A percentile compares a stretch with the other conserved stretches of the same genome.
Conservation (phyloP, 2,888 invertebrate species). For the Phytoseiulus persimilis region DNA sequence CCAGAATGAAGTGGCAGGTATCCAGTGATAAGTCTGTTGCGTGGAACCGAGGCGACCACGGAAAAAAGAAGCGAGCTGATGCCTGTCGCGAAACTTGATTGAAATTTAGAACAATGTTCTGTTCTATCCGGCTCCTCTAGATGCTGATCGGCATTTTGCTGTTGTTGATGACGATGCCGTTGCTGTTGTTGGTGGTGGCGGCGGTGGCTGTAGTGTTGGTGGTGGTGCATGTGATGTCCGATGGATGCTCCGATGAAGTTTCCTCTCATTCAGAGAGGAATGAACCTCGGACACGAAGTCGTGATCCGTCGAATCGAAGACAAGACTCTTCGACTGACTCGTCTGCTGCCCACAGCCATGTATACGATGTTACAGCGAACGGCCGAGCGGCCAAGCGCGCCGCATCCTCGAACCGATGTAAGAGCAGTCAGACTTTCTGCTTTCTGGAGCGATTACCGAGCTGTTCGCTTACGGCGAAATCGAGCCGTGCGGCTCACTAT, state of each 20-base stretch:
- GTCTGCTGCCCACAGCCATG: neutral
- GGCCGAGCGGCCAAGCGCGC: neutral
- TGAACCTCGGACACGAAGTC: constrained; percentile 5
- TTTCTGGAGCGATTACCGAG: neutral
- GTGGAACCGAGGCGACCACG: neutral
- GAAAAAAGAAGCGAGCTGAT: neutral
- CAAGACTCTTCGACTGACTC: neutral
- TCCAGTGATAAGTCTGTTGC: neutral
- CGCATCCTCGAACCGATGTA: neutral
- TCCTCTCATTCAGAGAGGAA: constrained; percentile 5
- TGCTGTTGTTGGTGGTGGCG: neutral
- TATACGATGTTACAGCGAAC: neutral
- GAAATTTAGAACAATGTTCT: neutral
- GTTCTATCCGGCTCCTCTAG: neutral
- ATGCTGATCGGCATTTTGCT: neutral
- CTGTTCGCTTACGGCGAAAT: neutral
- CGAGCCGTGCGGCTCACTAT: neutral
- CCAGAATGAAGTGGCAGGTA: neutral
- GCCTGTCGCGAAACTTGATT: neutral
- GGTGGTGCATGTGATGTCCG: neutral
- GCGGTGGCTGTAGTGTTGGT: neutral
- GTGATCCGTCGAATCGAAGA: constrained; percentile 5
- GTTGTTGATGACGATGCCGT: no score
- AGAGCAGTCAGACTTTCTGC: neutral
- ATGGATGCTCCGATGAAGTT: neutral